Evolutionary conservation across 2,113 vertebrate genomes (phyloP), one percentile per base, ranked within the genome.

Genomic region (Sphaerodactylus townsendi): DNA sequence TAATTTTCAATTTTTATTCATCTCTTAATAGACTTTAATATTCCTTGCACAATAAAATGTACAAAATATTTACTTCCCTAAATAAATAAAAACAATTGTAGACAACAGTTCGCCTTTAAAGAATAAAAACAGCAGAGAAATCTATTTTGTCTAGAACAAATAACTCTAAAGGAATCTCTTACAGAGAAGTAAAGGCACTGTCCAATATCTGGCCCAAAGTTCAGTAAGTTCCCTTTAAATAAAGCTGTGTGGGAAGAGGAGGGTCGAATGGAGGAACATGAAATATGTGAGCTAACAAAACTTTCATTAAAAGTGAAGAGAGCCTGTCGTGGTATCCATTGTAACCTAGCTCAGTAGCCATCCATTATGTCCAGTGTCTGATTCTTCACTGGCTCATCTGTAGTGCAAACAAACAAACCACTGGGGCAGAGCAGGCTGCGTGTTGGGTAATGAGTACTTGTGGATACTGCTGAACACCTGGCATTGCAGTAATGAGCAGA

Each of bases 41-140:
- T 91, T 91, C 90, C 91, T 93, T 71, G 76, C 85, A 83, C 95
- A 92, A 91, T 23, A 74, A 90, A 33, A 48, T 7, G 88, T 92
- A 94, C 95, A 96, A 96, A 96, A 96, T 95, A 95, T 83, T 94
- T 90, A 88, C 94, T 95, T 92, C 72, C 3, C 82, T 28, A 85
- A 96, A 96, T 96, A 96, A 96, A 96, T 96, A 94, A 95, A 84
- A 86, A 81, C 17, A 88, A 93, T 80, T 39, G 48, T 91, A 82
- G 93, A 88, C 86, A 74, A 91, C 1, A 3, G 0, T 17, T 1
- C 85, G 35, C n/a, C n/a, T 68, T 41, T 13, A 87, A 37, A 82
- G 0, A 8, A 59, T 77, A 68, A 39, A 79, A 59, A 65, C 82
- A 62, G 81, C 70, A 75, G 72, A 74, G n/a, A 8, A 1, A 59